These are phyloP conservation scores for Peromyscus attwateri DNA, from an alignment of 2,797 vertebrate species.

Conservation along the genomic window DNA sequence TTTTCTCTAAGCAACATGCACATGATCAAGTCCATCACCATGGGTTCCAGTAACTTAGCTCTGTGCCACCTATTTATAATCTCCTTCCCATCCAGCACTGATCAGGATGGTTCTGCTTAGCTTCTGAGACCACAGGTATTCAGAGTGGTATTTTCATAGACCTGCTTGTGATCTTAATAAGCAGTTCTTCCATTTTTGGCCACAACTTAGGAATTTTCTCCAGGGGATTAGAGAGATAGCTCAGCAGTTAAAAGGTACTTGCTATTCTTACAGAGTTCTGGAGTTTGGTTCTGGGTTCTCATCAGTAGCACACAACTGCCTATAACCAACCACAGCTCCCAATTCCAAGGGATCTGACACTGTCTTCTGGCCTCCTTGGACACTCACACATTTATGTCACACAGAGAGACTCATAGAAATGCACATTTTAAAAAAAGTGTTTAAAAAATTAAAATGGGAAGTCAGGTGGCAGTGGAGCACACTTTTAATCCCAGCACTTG, in stretches of 20 bases:
- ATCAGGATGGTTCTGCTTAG: too few species aligned
- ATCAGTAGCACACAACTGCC: background rate
- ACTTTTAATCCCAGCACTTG: background rate
- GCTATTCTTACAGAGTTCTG: background rate
- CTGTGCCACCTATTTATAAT: background rate
- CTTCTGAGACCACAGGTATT: background rate
- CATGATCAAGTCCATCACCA: background rate
- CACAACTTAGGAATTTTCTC: background rate
- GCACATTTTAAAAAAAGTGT: background rate
- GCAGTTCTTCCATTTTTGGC: constrained; percentile 24
- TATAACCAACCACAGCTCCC: background rate
- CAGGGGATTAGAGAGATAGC: background rate
- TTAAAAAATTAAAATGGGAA: background rate
- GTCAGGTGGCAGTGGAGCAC: background rate
- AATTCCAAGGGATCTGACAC: background rate
- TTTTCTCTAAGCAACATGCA: constrained; percentile 35
- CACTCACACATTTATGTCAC: background rate
- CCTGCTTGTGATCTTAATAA: background rate
- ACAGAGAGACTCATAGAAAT: background rate
- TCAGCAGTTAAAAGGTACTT: background rate
- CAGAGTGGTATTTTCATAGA: background rate
- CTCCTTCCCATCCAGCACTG: background rate
- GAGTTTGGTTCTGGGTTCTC: background rate
- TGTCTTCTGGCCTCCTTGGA: background rate
- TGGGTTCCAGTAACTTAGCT: background rate